These are phyloP conservation scores for Melieria omissa DNA, from an alignment of 2,888 invertebrate genomes.

Conservation along the genomic window DNA sequence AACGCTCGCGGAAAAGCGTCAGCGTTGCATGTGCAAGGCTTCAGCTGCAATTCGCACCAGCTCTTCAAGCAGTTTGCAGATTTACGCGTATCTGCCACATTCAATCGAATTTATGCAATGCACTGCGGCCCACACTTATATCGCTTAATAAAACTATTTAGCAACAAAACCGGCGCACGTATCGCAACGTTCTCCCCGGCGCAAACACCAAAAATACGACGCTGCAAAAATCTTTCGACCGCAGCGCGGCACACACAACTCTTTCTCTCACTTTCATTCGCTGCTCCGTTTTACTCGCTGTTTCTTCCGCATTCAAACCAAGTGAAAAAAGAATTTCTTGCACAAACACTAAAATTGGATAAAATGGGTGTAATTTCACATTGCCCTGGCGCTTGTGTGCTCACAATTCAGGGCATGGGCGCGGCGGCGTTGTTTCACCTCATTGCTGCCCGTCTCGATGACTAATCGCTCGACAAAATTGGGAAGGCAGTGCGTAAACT, in stretches of 20 bases:
- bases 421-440: slow-evolving; percentile 19
- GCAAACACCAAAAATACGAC: slow-evolving; percentile 21
- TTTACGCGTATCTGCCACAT: too few relatives aligned
- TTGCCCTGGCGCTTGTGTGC: slow-evolving; percentile 10
- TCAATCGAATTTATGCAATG: too few relatives aligned
- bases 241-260: slow-evolving; percentile 10
- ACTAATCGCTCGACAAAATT: slow-evolving; percentile 18
- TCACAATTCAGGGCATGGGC: slow-evolving; percentile 7
- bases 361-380: slow-evolving; percentile 30
- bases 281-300: neutral
- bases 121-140: neutral
- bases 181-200: too few relatives aligned
- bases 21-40: too few relatives aligned
- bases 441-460: slow-evolving; percentile 23
- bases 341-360: slow-evolving; percentile 26
- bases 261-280: slow-evolving; percentile 13
- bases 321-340: slow-evolving; percentile 2
- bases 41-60: too few relatives aligned
- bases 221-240: slow-evolving; percentile 14
- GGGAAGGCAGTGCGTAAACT: too few relatives aligned
- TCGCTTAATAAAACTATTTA: neutral
- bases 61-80: too few relatives aligned
- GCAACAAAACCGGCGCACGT: slow-evolving; percentile 2
- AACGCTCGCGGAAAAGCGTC: too few relatives aligned
- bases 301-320: slow-evolving; percentile 7